phyloP scores from a whole-genome alignment of 2,113 vertebrate species.

The Thalassarche chlororhynchos region DNA sequence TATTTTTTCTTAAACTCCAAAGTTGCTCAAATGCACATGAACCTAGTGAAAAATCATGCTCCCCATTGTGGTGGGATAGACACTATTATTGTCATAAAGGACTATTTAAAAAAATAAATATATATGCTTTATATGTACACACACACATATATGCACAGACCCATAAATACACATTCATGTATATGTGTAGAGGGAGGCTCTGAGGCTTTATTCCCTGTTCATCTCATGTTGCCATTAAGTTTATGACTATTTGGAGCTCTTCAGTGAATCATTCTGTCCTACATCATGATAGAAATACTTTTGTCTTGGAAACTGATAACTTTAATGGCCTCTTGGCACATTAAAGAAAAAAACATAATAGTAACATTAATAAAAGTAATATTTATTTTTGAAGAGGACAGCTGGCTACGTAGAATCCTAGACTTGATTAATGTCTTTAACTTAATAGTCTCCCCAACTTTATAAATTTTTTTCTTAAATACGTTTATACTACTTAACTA shows the following conservation, averaged over 20 bases:
- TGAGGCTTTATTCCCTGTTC: background rate
- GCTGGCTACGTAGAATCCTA: background rate
- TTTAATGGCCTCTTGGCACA: background rate
- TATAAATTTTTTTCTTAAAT: background rate
- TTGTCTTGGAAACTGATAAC: background rate
- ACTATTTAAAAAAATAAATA: background rate
- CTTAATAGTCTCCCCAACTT: background rate
- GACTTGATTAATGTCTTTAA: background rate
- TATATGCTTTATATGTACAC: background rate
- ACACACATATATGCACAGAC: background rate
- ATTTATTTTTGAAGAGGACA: background rate
- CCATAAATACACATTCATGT: background rate
- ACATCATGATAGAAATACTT: background rate
- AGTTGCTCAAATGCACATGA: background rate
- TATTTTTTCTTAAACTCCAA: background rate
- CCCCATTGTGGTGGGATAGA: background rate
- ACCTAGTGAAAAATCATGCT: background rate
- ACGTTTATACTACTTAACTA: background rate
- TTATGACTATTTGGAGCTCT: background rate
- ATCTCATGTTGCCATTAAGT: background rate
- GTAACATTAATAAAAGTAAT: background rate
- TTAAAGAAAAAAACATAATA: background rate
- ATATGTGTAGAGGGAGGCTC: background rate
- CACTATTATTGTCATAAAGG: background rate
- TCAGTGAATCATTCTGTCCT: background rate